These are phyloP conservation scores for Xenopus laevis DNA, from an alignment of 2,113 vertebrate genomes.

Conservation along the genomic window DNA sequence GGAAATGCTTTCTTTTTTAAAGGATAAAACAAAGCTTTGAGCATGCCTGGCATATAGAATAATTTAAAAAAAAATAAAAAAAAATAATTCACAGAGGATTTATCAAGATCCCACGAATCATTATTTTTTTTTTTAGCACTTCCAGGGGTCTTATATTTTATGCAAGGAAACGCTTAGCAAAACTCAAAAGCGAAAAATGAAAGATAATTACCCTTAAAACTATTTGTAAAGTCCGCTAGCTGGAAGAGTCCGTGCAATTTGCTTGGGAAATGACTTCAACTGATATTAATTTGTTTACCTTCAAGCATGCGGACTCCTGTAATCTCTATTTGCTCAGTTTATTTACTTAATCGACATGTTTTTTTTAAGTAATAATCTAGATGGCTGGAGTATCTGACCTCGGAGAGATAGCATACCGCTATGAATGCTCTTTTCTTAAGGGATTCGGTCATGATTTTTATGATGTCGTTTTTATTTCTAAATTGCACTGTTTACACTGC, in stretches of 20 bases:
- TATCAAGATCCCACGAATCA: constrained; percentile 20
- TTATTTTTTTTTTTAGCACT: constrained; percentile 21
- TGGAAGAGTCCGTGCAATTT: background rate
- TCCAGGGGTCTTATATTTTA: background rate
- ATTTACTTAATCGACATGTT: constrained; percentile 16
- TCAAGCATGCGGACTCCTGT: constrained; percentile 3
- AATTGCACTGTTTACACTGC: too few relatives aligned
- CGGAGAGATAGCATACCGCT: constrained; percentile 14
- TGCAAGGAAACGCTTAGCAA: constrained; percentile 11
- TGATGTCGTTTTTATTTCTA: too few relatives aligned
- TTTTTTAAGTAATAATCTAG: constrained; percentile 9
- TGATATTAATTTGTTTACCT: background rate
- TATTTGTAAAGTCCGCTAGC: background rate
- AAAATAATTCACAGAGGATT: background rate
- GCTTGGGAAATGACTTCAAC: background rate
- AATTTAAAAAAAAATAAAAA: too few relatives aligned
- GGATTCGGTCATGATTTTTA: too few relatives aligned
- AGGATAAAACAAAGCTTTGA: background rate
- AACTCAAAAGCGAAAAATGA: background rate
- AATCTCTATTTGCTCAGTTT: background rate
- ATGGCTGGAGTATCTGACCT: constrained; percentile 32
- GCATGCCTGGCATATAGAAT: constrained; percentile 10
- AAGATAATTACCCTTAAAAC: constrained; percentile 26
- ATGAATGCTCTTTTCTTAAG: background rate
- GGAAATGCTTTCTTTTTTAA: constrained; percentile 25